Percentiles rank a stretch among this genome's conserved stretches.
These are phyloP conservation scores for Microplitis demolitor DNA, from an alignment of 1,140 invertebrate genomes.

Conservation along the genomic window DNA sequence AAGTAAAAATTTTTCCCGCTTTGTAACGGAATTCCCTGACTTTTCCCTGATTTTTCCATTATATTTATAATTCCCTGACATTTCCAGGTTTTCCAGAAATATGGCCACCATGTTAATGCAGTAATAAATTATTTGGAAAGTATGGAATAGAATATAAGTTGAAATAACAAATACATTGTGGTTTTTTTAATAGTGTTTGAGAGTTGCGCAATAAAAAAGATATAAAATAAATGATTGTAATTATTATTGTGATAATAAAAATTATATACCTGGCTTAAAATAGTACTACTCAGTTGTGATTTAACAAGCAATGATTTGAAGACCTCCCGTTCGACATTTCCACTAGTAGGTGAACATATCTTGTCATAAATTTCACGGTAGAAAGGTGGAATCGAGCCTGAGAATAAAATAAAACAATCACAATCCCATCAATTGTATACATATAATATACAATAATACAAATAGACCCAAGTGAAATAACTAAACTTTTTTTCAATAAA, in stretches of 20 bases:
- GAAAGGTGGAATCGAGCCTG: slow-evolving; percentile 68
- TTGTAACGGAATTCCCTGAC: no score
- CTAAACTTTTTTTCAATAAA: no score
- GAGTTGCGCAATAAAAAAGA: not conserved
- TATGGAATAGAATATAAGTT: no score
- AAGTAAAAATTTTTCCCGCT: no score
- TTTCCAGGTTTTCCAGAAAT: no score
- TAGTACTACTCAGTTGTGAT: slow-evolving; percentile 65
- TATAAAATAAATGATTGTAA: not conserved
- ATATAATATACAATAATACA: not conserved
- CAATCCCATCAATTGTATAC: not conserved
- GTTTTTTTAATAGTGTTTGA: no score
- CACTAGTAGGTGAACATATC: slow-evolving; percentile 67
- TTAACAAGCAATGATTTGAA: slow-evolving; percentile 68
- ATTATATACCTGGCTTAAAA: slow-evolving; percentile 64
- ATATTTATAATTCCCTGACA: no score
- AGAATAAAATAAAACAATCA: slow-evolving; percentile 11
- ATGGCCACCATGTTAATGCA: no score
- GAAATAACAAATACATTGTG: no score
- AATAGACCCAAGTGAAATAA: no score
- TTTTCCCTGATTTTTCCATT: no score
- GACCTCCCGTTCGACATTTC: slow-evolving; percentile 67
- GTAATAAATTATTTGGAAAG: no score
- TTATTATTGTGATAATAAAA: not conserved
- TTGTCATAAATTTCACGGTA: slow-evolving; percentile 69